Conservation (phyloP, 2,113 vertebrate genomes). For the Mesocricetus auratus region DNA sequence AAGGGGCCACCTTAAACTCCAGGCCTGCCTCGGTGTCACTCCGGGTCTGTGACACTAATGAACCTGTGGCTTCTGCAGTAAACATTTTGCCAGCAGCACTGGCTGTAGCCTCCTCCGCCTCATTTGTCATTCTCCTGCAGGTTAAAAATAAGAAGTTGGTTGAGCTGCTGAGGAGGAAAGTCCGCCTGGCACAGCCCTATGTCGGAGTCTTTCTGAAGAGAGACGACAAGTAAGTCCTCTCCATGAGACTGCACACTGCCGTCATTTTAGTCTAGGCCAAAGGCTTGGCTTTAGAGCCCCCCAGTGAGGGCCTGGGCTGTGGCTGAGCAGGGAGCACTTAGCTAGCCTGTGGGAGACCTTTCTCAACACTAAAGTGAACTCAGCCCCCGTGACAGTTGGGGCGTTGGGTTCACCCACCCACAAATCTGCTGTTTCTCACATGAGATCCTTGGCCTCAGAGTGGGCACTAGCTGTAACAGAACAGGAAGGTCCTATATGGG, state of each 20-base stretch:
- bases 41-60: background rate
- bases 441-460: background rate
- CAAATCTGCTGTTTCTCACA: background rate
- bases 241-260: no score
- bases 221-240: constrained; percentile 93
- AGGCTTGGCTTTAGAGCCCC: background rate
- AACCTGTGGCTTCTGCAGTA: background rate
- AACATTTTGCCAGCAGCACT: background rate
- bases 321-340: background rate
- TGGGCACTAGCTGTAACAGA: background rate
- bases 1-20: background rate
- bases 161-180: constrained; percentile 96
- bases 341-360: background rate
- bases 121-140: constrained; percentile 84
- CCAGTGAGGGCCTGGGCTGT: background rate
- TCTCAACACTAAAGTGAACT: background rate
- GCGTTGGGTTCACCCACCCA: no score
- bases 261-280: background rate
- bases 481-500: background rate
- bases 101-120: constrained; percentile 4
- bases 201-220: constrained; percentile 97
- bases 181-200: constrained; percentile 97
- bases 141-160: constrained; percentile 96
- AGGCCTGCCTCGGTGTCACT: background rate
- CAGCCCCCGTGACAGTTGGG: background rate